Conservation (phyloP, 2,888 invertebrate species). For the Sarcophaga subvicina region DNA sequence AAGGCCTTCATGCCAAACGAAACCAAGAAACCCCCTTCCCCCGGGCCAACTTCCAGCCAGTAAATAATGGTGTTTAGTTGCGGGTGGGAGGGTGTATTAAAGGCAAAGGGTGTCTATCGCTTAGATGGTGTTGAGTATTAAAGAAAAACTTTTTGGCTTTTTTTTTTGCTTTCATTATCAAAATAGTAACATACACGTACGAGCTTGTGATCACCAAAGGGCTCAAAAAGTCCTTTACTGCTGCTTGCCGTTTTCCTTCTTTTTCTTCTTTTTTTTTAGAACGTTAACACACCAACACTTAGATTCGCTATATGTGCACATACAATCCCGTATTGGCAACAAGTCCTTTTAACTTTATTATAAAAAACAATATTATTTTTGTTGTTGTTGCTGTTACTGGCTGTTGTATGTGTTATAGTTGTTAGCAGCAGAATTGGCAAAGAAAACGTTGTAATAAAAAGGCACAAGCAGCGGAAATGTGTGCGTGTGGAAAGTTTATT, state of each 20-base stretch:
- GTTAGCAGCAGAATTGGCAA: constrained; percentile 32
- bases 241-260: neutral
- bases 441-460: constrained; percentile 4
- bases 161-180: constrained; percentile 49
- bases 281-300: too few relatives aligned
- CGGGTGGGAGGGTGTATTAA: neutral
- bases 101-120: neutral
- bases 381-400: neutral
- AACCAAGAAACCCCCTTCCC: neutral
- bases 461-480: constrained; percentile 52
- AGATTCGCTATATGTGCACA: neutral
- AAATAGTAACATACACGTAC: constrained; percentile 61
- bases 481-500: constrained; percentile 67
- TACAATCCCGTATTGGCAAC: constrained; percentile 55
- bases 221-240: constrained; percentile 24
- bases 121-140: constrained; percentile 34
- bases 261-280: neutral
- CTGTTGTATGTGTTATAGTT: constrained; percentile 1
- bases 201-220: constrained; percentile 57
- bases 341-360: constrained; percentile 58
- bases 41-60: too few relatives aligned
- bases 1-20: neutral
- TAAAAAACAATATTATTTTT: constrained; percentile 52
- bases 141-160: neutral
- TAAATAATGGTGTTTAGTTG: neutral